Percentiles rank a stretch among this genome's conserved stretches.
Conservation (phyloP, 2,797 vertebrate species). For the Peromyscus attwateri region DNA sequence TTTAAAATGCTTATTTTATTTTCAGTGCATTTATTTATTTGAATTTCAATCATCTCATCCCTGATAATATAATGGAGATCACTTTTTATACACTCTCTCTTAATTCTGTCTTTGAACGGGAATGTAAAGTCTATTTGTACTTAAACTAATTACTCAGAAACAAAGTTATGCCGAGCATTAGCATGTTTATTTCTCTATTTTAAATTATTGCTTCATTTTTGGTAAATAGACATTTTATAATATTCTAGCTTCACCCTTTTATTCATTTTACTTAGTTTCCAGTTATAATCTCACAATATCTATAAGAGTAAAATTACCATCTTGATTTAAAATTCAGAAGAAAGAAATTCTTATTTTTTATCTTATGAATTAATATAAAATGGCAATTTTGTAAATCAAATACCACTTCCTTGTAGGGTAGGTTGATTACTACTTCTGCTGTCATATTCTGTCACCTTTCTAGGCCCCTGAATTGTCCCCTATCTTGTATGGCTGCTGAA, state of each 20-base stretch:
- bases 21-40: background rate
- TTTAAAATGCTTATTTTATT: background rate
- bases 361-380: background rate
- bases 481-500: background rate
- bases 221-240: background rate
- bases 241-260: background rate
- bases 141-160: conserved; percentile 2
- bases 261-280: background rate
- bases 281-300: background rate
- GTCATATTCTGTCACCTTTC: background rate
- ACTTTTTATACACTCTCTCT: background rate
- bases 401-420: background rate
- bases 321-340: background rate
- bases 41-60: background rate
- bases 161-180: background rate
- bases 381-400: background rate
- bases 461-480: background rate
- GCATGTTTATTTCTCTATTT: background rate
- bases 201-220: background rate
- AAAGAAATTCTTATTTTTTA: background rate
- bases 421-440: background rate
- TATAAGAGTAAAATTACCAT: background rate
- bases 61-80: background rate
- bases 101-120: background rate
- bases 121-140: background rate